Base-by-base conservation (phyloP, 2,797 vertebrate species). In the Zalophus californianus region DNA sequence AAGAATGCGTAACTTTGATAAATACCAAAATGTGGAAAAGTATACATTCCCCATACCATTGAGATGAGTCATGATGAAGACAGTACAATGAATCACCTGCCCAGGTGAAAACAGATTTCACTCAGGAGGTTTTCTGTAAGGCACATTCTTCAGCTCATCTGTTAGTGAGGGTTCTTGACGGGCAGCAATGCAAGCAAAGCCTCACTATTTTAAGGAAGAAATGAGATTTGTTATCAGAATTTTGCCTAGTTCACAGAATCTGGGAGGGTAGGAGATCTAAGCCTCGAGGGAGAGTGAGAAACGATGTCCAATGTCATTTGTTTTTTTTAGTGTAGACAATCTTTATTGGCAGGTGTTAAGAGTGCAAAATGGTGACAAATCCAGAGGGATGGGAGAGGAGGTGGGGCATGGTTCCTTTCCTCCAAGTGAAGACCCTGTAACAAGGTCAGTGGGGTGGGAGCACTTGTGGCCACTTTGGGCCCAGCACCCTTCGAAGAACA, bases 321-420 rank as follows among this genome's bases (percentile, higher is more conserved):
- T 35, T 38, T 38, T 38, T 38, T 56, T 93, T 85, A 52, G 80
- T 96, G 95, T 96, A 92, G 94, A 91, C 38, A 29, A 72, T 95
- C 48, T 98, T 98, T 98, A 98, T 98, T 98, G 94, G 88, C 80
- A 97, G 84, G 96, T 96, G 82, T 60, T 92, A 93, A 89, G 83
- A 94, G 90, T 97, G 91, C 83, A 97, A 96, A 97, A 96, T 44
- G 93, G 70, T 89, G 84, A 93, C 73, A 70, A 96, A 93, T 66
- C 52, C 70, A 90, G 83, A 91, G 80, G 87, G 87, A 70, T 20
- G 35, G 64, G 54, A 58, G 77, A 80, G 54, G 85, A 54, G 29
- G 62, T 2, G 35, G 83, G 85, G 10, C 13, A 4, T 48, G 79
- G 32, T 38, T 64, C 64, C 86, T 54, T 27, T 52, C 41, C 25